These are phyloP conservation scores for Hipparchia sbordonii DNA, from an alignment of 2,888 invertebrate species.

Conservation along the genomic window DNA sequence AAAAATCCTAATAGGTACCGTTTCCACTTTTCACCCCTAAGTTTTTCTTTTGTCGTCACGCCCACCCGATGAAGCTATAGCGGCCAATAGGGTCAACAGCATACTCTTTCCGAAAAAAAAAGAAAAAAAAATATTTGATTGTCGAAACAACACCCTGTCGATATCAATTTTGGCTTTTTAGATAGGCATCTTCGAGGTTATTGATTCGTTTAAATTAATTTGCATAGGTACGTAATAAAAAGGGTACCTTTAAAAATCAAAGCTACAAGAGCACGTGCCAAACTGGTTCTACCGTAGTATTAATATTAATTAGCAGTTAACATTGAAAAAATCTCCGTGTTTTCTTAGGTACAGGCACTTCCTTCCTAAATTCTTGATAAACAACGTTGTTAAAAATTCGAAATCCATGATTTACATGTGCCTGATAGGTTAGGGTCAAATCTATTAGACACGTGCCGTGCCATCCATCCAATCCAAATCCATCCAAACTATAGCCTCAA, in stretches of 20 bases:
- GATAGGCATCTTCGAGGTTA: slow-evolving; percentile 44
- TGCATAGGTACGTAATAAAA: not conserved
- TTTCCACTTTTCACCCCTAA: no score
- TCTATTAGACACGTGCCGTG: no score
- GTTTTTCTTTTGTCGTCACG: no score
- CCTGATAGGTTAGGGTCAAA: not conserved
- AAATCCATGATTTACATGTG: not conserved
- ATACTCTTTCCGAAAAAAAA: no score
- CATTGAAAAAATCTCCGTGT: not conserved
- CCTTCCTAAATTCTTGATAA: not conserved
- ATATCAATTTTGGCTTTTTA: not conserved
- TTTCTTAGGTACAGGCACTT: not conserved
- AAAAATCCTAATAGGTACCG: no score
- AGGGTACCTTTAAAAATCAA: not conserved
- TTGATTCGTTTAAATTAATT: no score
- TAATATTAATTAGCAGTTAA: not conserved
- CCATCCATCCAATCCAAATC: no score
- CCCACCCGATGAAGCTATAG: no score
- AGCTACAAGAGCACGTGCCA: not conserved
- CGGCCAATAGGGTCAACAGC: no score
- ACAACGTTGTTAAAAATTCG: not conserved
- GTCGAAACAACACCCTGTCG: not conserved
- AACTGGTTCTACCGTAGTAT: not conserved
- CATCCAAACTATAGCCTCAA: no score
- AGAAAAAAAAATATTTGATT: no score